phyloP scores from a whole-genome alignment of 2,888 invertebrate species.

The Meganola albula region DNA sequence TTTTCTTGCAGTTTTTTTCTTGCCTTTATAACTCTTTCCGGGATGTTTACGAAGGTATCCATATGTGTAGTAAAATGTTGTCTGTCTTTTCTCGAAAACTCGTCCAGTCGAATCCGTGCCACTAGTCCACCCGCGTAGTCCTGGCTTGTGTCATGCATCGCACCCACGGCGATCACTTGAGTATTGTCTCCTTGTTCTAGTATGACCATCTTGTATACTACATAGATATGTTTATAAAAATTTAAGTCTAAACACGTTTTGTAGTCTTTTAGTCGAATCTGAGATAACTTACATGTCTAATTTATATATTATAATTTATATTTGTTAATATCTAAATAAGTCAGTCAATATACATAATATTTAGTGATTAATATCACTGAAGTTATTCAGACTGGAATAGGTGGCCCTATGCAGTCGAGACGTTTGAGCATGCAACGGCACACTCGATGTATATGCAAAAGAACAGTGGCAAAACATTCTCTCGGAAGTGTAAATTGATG shows the following conservation, averaged over 20 bases:
- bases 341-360: slow-evolving; percentile 69
- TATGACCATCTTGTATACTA: slow-evolving; percentile 63
- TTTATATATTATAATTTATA: slow-evolving; percentile 61
- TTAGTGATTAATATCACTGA: slow-evolving; percentile 65
- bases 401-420: slow-evolving; percentile 45
- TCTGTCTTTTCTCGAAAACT: too few species aligned
- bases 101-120: too few species aligned
- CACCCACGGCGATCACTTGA: slow-evolving; percentile 36
- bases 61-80: too few species aligned
- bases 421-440: slow-evolving; percentile 27
- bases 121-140: slow-evolving; percentile 11
- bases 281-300: slow-evolving; percentile 71
- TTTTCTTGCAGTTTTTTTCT: too few species aligned
- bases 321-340: slow-evolving; percentile 63
- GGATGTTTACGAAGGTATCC: too few species aligned
- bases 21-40: too few species aligned
- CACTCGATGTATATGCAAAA: slow-evolving; percentile 33
- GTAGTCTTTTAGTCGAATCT: slow-evolving; percentile 76
- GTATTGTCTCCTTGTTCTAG: slow-evolving; percentile 71
- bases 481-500: slow-evolving; percentile 26
- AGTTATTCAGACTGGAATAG: slow-evolving; percentile 53
- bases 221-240: slow-evolving; percentile 74
- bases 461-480: slow-evolving; percentile 58
- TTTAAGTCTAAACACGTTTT: slow-evolving; percentile 69
- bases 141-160: slow-evolving; percentile 11